phyloP scores from a whole-genome alignment of 92 coral and sea anemone genomes.

The Zoanthus sociatus region DNA sequence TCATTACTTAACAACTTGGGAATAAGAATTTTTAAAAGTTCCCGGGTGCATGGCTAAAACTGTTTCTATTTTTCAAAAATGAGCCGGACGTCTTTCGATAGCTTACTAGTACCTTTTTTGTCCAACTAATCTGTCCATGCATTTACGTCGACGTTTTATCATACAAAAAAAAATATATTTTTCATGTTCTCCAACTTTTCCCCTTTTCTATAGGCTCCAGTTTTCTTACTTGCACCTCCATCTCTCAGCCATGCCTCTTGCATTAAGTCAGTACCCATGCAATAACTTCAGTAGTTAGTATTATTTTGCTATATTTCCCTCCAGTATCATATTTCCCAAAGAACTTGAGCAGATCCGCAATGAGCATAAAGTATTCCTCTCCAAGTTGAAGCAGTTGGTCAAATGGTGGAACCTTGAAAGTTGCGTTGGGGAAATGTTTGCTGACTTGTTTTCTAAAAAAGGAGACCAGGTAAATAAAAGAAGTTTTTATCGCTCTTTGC shows the following conservation, averaged over 20 bases:
- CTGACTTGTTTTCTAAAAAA: constrained; percentile 57
- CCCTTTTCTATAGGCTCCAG: background rate
- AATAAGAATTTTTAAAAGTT: too few species aligned
- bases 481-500: background rate
- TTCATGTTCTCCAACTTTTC: too few species aligned
- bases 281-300: background rate
- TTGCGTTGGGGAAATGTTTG: constrained; percentile 65
- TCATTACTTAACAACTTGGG: too few species aligned
- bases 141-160: too few species aligned
- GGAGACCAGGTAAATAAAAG: constrained; percentile 39
- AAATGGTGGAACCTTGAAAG: constrained; percentile 70
- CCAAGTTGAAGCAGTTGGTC: constrained; percentile 38
- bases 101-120: too few species aligned
- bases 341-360: constrained; percentile 57
- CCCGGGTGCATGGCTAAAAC: too few species aligned
- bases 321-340: constrained; percentile 63
- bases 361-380: constrained; percentile 44
- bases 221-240: background rate
- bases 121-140: too few species aligned
- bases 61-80: too few species aligned
- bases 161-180: too few species aligned
- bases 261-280: background rate
- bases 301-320: background rate
- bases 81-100: too few species aligned
- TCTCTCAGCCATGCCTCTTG: background rate